Base-by-base conservation (phyloP, 2,797 vertebrate species). In the Xyrichtys novacula region DNA sequence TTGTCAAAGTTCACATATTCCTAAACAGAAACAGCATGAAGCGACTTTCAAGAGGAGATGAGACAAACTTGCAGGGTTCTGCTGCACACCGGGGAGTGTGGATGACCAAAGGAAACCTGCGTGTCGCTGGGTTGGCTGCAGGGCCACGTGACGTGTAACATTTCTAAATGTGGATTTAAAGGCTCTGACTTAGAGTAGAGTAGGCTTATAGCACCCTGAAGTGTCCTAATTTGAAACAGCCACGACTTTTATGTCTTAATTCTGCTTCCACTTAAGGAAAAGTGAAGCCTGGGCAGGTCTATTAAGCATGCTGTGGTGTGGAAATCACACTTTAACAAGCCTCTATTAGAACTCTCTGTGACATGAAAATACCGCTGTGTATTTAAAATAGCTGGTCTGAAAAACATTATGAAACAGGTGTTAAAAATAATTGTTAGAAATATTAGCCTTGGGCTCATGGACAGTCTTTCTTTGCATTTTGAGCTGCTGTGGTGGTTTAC, bases 81-180 rank as follows among this genome's bases (percentile, higher is more conserved):
- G 26, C 62, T 49, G 36, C 65, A 43, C 56, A 70, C 32, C 65
- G 53, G 56, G 42, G 26, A 56, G 74, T 65, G 48, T 39, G 49
- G 38, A 44, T 36, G 49, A 78, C 48, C 54, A 74, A 62, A 65
- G 78, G 53, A 54, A 64, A 74, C 44, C 58, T 20, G 28, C 9
- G 54, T 43, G 59, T 36, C 31, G 54, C 60, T 14, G 43, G 17
- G 31, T 25, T 42, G 28, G 52, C 29, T 55, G 6, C 47, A 7
- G 36, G 4, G 14, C 40, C 28, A 6, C 31, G 68, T 56, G 68
- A 70, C 2, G 10, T n/a, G 4, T 55, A 47, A 44, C 50, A 63
- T 58, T 54, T 53, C 53, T 39, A 32, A 49, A 38, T 31, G 15
- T 19, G n/a, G 38, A 64, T 66, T 52, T 36, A 28, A 74, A 43